phyloP scores from a whole-genome alignment of 2,888 invertebrate genomes.

The Melikaiella ostensackeni region DNA sequence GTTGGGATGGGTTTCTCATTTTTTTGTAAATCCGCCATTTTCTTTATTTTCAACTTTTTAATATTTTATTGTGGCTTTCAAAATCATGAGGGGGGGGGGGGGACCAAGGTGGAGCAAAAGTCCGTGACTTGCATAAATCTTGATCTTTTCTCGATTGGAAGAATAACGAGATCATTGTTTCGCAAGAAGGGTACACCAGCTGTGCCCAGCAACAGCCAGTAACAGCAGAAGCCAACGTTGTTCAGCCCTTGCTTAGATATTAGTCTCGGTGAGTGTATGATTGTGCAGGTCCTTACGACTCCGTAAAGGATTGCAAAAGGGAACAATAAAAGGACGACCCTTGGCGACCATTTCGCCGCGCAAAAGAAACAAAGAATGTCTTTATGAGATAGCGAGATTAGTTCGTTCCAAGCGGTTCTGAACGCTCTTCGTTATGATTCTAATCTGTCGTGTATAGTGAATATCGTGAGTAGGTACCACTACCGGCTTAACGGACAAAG shows the following conservation, averaged over 20 bases:
- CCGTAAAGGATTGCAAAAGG: slow-evolving; percentile 30
- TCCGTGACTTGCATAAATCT: slow-evolving; percentile 53
- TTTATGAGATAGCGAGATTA: slow-evolving; percentile 36
- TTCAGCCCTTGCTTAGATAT: slow-evolving; percentile 33
- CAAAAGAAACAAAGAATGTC: slow-evolving; percentile 36
- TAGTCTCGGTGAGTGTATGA: neutral
- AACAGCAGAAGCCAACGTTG: neutral
- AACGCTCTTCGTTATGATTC: slow-evolving; percentile 27
- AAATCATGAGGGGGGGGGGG: slow-evolving; percentile 42
- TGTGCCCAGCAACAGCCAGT: slow-evolving; percentile 35
- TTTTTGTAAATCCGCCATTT: no score
- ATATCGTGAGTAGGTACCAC: neutral
- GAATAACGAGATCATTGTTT: slow-evolving; percentile 71
- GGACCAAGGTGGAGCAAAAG: slow-evolving; percentile 50
- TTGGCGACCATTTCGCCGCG: slow-evolving; percentile 9
- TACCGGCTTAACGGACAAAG: neutral
- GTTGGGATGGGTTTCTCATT: no score
- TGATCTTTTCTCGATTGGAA: slow-evolving; percentile 60
- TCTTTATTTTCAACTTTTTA: no score
- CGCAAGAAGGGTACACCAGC: slow-evolving; percentile 52
- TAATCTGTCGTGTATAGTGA: slow-evolving; percentile 22
- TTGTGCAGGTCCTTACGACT: neutral
- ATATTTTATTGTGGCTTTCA: no score
- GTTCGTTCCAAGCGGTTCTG: slow-evolving; percentile 26
- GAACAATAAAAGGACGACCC: slow-evolving; percentile 15